Evolutionary conservation across 2,888 invertebrate species (phyloP), one percentile per base, ranked within the genome.

Genomic region (Hypsopygia costalis): DNA sequence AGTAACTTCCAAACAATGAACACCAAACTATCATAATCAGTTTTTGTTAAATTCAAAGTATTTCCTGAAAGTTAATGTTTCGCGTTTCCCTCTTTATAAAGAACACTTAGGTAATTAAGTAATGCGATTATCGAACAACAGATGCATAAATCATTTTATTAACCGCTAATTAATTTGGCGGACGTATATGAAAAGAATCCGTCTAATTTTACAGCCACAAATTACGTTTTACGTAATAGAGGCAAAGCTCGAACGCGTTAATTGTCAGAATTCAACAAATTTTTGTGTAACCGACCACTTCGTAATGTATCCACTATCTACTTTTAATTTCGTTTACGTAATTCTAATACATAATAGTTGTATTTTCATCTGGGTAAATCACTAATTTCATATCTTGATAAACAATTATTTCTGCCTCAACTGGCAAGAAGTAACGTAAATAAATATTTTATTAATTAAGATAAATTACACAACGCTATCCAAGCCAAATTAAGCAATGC

Each of bases 101-200:
- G 29, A 29, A 29, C 36, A 43, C 31, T n/a, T n/a, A n/a, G n/a
- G 34, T 45, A 40, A 47, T 43, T 35, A 40, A 43, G 21, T 4
- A 28, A 34, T 25, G 36, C 35, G 34, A 46, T 43, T 46, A 49
- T 41, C 31, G 34, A 36, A 42, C 41, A 35, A 21, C 41, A 35
- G n/a, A 9, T 40, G 36, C 32, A 46, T 49, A 40, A 46, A 31
- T 39, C 25, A 37, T 34, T 34, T 27, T 11, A 34, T 31, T 35
- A 22, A 12, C 16, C 9, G 21, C 20, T 36, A 30, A 36, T 36
- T 36, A 21, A 21, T 22, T 16, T 30, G 20, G 30, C 29, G 36
- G 36, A 36, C 29, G 20, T 20, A 16, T 7, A 6, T 8, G 27
- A 11, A 35, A 35, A 16, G 3, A 4, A 16, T 16, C 4, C 16